Conservation (phyloP, 1,140 invertebrate species). For the Lasioglossum baleicum region DNA sequence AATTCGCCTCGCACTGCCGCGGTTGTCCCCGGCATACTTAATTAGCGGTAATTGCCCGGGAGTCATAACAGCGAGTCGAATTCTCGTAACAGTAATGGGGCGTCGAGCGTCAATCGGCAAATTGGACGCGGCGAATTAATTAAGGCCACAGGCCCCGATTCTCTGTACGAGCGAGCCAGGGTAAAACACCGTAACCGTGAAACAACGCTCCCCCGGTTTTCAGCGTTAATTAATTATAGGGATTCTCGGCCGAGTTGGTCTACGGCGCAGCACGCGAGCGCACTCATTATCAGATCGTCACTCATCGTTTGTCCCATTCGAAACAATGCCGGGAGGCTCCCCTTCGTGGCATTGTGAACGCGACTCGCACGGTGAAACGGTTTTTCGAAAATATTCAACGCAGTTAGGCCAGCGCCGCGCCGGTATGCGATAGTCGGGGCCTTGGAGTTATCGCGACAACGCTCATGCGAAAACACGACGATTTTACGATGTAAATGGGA, state of each 20-base stretch:
- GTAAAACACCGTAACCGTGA: conserved; percentile 41
- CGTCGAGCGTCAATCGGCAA: too few species aligned
- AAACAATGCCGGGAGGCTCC: background rate
- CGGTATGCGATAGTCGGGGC: background rate
- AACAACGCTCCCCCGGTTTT: conserved; percentile 25
- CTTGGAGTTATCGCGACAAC: conserved; percentile 14
- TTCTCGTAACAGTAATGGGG: conserved; percentile 13
- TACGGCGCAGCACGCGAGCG: conserved; percentile 18
- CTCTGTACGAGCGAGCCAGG: conserved; percentile 4
- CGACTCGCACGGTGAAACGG: background rate
- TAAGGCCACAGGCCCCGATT: too few species aligned
- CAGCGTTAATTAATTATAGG: conserved; percentile 57
- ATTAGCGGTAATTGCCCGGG: conserved; percentile 33
- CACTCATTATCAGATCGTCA: conserved; percentile 45
- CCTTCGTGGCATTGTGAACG: background rate
- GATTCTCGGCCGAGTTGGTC: background rate
- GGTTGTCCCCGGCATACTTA: conserved; percentile 21
- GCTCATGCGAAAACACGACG: conserved; percentile 1
- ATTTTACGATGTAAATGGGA: conserved; percentile 14
- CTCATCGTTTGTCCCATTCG: conserved; percentile 9
- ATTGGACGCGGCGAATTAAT: too few species aligned
- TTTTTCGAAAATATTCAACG: background rate
- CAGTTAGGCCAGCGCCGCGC: background rate
- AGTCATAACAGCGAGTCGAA: conserved; percentile 18
- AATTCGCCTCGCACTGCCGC: conserved; percentile 10